Evolutionary conservation across 1,140 invertebrate species (phyloP).

Genomic region (Atta texana): DNA sequence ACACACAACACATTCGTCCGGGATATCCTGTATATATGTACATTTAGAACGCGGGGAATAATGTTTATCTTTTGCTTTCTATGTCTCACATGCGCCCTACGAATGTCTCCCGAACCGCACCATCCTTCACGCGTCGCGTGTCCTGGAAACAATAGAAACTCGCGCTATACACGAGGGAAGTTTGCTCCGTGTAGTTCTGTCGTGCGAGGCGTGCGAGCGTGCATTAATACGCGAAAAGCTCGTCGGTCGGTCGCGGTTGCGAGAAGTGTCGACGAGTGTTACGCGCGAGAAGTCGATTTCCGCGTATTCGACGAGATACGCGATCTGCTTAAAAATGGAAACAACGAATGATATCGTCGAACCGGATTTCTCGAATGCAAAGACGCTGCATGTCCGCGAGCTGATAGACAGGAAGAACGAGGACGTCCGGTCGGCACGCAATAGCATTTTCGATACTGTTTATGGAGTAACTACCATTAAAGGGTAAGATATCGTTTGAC

Average conservation of each 20-base stretch:
- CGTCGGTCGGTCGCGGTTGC: conserved; percentile 9
- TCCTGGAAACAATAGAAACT: conserved; percentile 55
- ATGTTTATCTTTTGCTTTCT: conserved; percentile 12
- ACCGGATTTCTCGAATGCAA: conserved; percentile 67
- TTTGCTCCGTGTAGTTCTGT: conserved; percentile 43
- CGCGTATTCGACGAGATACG: conserved; percentile 6
- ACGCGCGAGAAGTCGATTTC: conserved; percentile 24
- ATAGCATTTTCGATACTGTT: conserved; percentile 53
- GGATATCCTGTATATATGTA: neutral
- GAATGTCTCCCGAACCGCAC: conserved; percentile 24
- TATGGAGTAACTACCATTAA: conserved; percentile 64
- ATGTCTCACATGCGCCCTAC: conserved; percentile 46
- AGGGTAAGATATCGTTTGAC: conserved; percentile 47
- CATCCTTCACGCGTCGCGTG: conserved; percentile 41
- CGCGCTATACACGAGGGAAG: conserved; percentile 26
- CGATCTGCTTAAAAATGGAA: conserved; percentile 5
- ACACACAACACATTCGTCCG: neutral
- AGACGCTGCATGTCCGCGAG: conserved; percentile 56
- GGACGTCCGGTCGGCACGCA: conserved; percentile 11
- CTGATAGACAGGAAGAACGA: conserved; percentile 42
- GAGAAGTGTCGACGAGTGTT: conserved; percentile 1
- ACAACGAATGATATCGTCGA: conserved; percentile 39
- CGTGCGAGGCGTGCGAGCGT: conserved; percentile 23
- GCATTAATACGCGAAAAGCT: conserved; percentile 54
- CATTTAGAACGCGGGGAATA: neutral